Evolutionary conservation across 2,113 vertebrate species (phyloP), one percentile per base, ranked within the genome.

Genomic region (Sardina pilchardus): DNA sequence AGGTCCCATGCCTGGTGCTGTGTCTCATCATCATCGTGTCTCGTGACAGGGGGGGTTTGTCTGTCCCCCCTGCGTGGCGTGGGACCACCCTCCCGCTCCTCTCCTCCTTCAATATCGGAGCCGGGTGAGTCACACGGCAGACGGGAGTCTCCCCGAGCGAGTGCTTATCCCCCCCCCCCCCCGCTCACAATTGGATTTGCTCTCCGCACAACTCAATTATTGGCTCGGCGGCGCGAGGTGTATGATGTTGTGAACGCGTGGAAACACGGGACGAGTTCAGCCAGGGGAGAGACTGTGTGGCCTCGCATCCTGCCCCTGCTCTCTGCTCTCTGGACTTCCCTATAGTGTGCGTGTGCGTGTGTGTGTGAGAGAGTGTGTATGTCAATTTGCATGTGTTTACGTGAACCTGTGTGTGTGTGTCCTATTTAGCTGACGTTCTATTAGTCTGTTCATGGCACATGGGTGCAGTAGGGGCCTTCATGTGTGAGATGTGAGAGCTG

Each of bases 191-290:
- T 30, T 30, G 26, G 34, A 71, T 71, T 71, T 34, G 63, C 8
- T 71, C 63, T 71, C 63, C 14, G 63, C 63, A 34, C 26, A 71
- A 71, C 63, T 71, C 63, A 34, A 71, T 71, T 71, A 71, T 34
- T 26, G 63, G 10, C n/a, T 10, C 26, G 26, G n/a, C 12, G 26
- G 26, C 8, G n/a, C 10, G 63, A 26, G 63, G 30, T 26, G 26
- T 71, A 26, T 26, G 9, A 30, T 71, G 26, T 12, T 71, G 26
- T 3, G 2, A 30, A 34, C 9, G n/a, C n/a, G 9, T 71, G 63
- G 63, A n/a, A 71, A 71, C 63, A 71, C 34, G 63, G 12, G 17
- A 16, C 4, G 16, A 53, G 50, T 53, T 53, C 17, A 12, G 12
- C 9, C 45, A 42, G 39, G 39, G 39, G 39, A 42, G 48, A 17